Percentiles rank a stretch among this genome's conserved stretches.
Conservation (phyloP, 2,113 vertebrate species). For the Dascyllus trimaculatus region DNA sequence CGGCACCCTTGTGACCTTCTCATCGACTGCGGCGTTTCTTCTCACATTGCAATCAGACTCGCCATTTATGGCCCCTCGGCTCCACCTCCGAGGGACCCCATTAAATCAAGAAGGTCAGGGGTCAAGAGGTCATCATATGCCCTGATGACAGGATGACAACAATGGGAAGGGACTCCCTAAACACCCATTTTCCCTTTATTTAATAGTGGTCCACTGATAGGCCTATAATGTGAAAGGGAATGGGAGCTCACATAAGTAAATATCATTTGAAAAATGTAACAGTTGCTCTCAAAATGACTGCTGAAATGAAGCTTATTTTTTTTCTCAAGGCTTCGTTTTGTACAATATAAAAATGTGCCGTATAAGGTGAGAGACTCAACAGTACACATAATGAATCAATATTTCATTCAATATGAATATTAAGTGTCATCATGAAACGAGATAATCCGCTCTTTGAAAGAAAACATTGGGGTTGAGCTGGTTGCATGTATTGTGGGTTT, state of each 20-base stretch:
- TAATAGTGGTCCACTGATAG: slow-evolving; percentile 30
- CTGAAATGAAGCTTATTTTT: slow-evolving; percentile 9
- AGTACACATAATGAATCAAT: neutral
- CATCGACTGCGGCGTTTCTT: slow-evolving; percentile 27
- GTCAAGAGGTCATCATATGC: slow-evolving; percentile 53
- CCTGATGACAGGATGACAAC: slow-evolving; percentile 26
- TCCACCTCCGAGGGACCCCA: slow-evolving; percentile 18
- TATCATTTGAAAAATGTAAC: slow-evolving; percentile 21
- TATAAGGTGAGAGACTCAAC: slow-evolving; percentile 8
- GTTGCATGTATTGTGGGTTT: neutral
- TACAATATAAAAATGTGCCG: neutral
- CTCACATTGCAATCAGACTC: slow-evolving; percentile 34
- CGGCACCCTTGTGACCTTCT: slow-evolving; percentile 31
- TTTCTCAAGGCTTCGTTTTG: slow-evolving; percentile 1
- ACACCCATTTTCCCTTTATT: slow-evolving; percentile 43
- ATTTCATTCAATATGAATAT: slow-evolving; percentile 13
- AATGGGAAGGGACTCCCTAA: slow-evolving; percentile 27
- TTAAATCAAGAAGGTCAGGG: slow-evolving; percentile 51
- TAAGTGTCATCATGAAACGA: slow-evolving; percentile 1
- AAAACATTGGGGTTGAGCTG: neutral
- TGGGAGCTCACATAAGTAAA: slow-evolving; percentile 37
- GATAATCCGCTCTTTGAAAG: slow-evolving; percentile 9
- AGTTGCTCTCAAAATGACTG: slow-evolving; percentile 17
- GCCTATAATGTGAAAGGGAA: slow-evolving; percentile 26
- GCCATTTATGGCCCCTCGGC: slow-evolving; percentile 45